Conservation (phyloP, 1,140 invertebrate genomes). For the Chrysoperla carnea region DNA sequence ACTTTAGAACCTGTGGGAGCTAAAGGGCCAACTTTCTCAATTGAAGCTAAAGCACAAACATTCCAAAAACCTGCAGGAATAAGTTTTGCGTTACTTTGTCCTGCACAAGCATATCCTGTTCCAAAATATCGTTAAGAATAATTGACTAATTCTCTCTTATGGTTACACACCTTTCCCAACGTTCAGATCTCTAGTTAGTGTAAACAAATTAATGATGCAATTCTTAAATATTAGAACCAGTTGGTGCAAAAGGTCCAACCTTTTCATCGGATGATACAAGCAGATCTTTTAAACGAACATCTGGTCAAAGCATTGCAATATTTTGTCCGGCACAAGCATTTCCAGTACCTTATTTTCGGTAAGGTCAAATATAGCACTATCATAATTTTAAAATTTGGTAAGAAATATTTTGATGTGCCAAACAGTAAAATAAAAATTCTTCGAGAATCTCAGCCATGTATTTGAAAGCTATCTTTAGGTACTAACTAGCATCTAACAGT, state of each 20-base stretch:
- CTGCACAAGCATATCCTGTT: constrained; percentile 45
- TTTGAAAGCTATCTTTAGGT: no score
- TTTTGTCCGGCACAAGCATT: constrained; percentile 46
- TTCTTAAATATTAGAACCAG: constrained; percentile 40
- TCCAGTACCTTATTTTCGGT: constrained; percentile 49
- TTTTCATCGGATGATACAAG: constrained; percentile 37
- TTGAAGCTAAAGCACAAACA: constrained; percentile 29
- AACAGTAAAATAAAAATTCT: no score
- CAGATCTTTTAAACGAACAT: constrained; percentile 22
- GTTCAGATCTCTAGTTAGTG: no score
- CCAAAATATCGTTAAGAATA: constrained; percentile 35
- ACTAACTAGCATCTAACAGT: no score
- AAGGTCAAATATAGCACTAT: constrained; percentile 12
- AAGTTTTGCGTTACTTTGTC: constrained; percentile 36
- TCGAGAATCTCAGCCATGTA: no score
- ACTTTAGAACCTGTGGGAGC: constrained; percentile 42
- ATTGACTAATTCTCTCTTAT: no score
- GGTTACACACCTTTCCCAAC: no score
- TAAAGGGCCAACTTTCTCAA: constrained; percentile 46
- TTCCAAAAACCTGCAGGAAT: constrained; percentile 21
- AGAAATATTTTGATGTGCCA: no score
- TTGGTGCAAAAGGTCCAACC: constrained; percentile 46
- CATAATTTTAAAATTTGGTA: no score
- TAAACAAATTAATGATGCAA: constrained; percentile 6
- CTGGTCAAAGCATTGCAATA: constrained; percentile 14